Percentiles rank a stretch among this genome's conserved stretches.
These are phyloP conservation scores for Lutraria rhynchaena DNA, from an alignment of 1,140 invertebrate species.

Conservation along the genomic window DNA sequence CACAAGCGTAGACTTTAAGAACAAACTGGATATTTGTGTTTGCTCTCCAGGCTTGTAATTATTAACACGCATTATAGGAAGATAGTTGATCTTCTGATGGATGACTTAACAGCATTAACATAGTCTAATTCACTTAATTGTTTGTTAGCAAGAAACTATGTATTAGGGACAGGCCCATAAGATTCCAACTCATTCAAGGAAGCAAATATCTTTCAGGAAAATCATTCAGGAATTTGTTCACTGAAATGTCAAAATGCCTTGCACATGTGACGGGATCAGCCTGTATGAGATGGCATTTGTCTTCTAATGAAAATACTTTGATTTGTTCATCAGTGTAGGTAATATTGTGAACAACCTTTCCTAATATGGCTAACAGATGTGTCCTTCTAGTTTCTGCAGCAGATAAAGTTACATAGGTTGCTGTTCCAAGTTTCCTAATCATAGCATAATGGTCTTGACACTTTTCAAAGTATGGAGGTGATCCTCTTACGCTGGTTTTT, in stretches of 20 bases:
- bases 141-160: constrained; percentile 45
- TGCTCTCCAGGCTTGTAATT: constrained; percentile 60
- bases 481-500: no score
- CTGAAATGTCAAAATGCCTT: constrained; percentile 55
- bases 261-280: constrained; percentile 64
- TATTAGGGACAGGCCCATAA: not conserved
- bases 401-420: constrained; percentile 53
- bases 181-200: constrained; percentile 39
- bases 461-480: constrained; percentile 58
- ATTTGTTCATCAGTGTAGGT: constrained; percentile 58
- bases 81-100: constrained; percentile 43
- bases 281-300: constrained; percentile 62
- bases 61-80: constrained; percentile 59
- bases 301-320: constrained; percentile 31
- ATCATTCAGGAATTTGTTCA: constrained; percentile 52
- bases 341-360: constrained; percentile 55
- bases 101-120: constrained; percentile 48
- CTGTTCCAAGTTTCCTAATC: constrained; percentile 58
- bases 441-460: constrained; percentile 61
- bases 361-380: constrained; percentile 61
- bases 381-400: constrained; percentile 67
- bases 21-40: constrained; percentile 65
- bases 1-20: constrained; percentile 65
- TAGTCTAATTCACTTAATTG: constrained; percentile 53
- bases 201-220: constrained; percentile 20